Evolutionary conservation across 2,797 vertebrate genomes (phyloP).

Genomic region (Hydrophis major): DNA sequence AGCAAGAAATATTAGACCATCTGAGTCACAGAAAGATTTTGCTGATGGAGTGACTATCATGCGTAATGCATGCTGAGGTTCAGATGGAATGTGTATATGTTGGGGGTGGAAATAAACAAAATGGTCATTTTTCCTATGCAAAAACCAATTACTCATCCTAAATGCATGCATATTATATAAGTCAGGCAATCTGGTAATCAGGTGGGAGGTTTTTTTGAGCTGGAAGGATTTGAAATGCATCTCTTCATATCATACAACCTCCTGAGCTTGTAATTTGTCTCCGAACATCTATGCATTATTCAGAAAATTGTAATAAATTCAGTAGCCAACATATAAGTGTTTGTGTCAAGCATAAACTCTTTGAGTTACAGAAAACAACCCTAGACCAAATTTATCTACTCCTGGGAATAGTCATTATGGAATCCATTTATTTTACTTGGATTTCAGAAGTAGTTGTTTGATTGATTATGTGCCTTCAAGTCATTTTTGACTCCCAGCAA

Average conservation of each 20-base stretch:
- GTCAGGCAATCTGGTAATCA: conserved; percentile 46
- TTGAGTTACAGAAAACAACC: conserved; percentile 13
- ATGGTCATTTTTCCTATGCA: conserved; percentile 33
- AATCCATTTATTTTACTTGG: conserved; percentile 18
- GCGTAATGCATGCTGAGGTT: conserved; percentile 11
- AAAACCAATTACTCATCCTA: conserved; percentile 36
- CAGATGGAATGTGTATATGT: background rate
- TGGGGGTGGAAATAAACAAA: conserved; percentile 19
- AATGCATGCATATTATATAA: conserved; percentile 48
- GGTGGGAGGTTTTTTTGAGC: conserved; percentile 20
- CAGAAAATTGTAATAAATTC: conserved; percentile 53
- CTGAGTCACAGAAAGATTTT: background rate
- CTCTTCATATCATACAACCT: conserved; percentile 44
- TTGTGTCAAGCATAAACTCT: conserved; percentile 42
- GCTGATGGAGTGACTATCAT: conserved; percentile 21
- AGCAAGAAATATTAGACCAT: background rate
- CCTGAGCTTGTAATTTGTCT: conserved; percentile 27
- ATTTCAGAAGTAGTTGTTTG: conserved; percentile 7
- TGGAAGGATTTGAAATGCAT: conserved; percentile 40
- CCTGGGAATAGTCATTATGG: conserved; percentile 17
- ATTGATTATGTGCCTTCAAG: background rate
- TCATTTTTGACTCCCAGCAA: background rate
- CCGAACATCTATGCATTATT: conserved; percentile 57
- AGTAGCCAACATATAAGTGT: conserved; percentile 42
- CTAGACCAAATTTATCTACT: conserved; percentile 16